A percentile compares a stretch with the other conserved stretches of the same genome.
Conservation (phyloP, 1,140 invertebrate genomes). For the Acyrthosiphon pisum region DNA sequence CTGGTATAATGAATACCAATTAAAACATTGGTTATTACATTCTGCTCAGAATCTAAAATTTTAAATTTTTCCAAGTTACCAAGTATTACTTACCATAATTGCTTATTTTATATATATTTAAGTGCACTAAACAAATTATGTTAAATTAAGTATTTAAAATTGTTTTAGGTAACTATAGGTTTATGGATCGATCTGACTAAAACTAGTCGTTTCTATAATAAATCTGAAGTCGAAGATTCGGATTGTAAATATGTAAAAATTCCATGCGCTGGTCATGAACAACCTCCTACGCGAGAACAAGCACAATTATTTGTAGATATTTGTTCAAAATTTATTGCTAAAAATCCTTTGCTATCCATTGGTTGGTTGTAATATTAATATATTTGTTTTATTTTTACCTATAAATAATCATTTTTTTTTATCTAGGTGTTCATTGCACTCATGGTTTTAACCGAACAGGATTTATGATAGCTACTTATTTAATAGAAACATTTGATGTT, state of each 20-base stretch:
- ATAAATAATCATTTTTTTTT: slow-evolving; percentile 10
- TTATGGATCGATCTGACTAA: slow-evolving; percentile 97
- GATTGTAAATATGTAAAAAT: slow-evolving; percentile 86
- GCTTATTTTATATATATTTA: background rate
- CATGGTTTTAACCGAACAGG: slow-evolving; percentile 99
- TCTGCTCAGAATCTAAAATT: background rate
- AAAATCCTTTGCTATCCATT: slow-evolving; percentile 81
- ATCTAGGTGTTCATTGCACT: slow-evolving; percentile 89
- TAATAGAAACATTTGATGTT: slow-evolving; percentile 81
- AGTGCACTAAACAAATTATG: background rate
- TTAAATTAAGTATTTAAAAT: background rate
- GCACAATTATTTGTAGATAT: slow-evolving; percentile 79
- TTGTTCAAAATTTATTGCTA: slow-evolving; percentile 79
- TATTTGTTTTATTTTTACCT: background rate
- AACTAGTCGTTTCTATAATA: slow-evolving; percentile 91
- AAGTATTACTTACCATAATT: background rate
- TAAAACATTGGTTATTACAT: background rate
- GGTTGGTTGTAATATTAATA: slow-evolving; percentile 63
- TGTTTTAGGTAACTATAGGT: slow-evolving; percentile 80
- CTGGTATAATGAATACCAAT: background rate
- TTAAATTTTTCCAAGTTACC: background rate
- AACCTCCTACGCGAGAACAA: slow-evolving; percentile 80
- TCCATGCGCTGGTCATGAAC: slow-evolving; percentile 83
- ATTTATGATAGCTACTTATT: slow-evolving; percentile 90
- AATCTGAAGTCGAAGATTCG: slow-evolving; percentile 75